Evolutionary conservation across 2,113 vertebrate species (phyloP).

Genomic region (Apteryx owenii): DNA sequence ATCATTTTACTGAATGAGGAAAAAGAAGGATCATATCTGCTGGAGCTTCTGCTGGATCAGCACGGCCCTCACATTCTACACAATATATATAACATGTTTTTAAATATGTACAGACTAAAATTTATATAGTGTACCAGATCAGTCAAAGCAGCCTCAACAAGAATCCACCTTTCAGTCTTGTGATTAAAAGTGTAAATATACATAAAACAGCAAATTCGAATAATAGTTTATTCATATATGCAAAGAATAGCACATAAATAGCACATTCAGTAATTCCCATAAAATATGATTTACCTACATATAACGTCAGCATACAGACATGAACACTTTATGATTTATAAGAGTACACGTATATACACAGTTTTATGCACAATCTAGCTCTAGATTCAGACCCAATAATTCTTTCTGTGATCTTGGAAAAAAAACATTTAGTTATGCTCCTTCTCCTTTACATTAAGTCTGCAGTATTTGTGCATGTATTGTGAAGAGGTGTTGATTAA

Average conservation of each 20-base stretch:
- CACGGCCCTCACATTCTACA: background rate
- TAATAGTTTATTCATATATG: background rate
- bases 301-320: background rate
- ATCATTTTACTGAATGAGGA: background rate
- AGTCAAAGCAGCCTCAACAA: background rate
- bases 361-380: background rate
- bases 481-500: background rate
- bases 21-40: background rate
- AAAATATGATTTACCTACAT: no score
- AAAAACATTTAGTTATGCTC: background rate
- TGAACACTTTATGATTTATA: background rate
- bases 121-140: background rate
- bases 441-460: background rate
- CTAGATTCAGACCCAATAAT: background rate
- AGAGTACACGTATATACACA: background rate
- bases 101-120: background rate
- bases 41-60: background rate
- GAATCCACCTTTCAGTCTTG: background rate
- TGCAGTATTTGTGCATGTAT: background rate
- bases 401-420: background rate
- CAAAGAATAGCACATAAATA: no score
- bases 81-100: background rate
- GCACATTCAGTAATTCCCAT: no score
- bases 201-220: background rate
- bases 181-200: background rate